Conservation (phyloP, 2,797 vertebrate species). For the Menidia menidia region DNA sequence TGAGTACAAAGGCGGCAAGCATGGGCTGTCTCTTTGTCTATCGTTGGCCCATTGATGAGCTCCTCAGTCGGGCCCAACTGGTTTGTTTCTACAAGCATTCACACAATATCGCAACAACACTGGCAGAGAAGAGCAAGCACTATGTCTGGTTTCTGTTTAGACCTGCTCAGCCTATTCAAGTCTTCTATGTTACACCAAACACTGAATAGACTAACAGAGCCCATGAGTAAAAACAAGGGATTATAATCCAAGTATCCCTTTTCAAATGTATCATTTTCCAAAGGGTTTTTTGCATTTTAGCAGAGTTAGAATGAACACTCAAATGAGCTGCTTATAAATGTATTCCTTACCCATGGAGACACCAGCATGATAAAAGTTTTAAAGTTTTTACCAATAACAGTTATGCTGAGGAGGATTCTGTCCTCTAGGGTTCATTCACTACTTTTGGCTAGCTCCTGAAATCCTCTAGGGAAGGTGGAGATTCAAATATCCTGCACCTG, state of each 20-base stretch:
- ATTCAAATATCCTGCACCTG: constrained; percentile 66
- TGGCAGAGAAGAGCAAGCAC: constrained; percentile 50
- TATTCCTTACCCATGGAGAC: not conserved
- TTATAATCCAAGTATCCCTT: constrained; percentile 47
- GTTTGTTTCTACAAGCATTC: constrained; percentile 73
- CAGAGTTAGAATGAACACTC: not conserved
- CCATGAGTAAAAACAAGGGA: constrained; percentile 54
- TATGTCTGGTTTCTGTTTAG: constrained; percentile 58
- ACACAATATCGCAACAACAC: constrained; percentile 69
- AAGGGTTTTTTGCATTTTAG: not conserved
- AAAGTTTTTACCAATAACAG: not conserved
- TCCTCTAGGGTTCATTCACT: constrained; percentile 41
- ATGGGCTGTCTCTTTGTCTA: constrained; percentile 70
- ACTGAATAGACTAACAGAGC: constrained; percentile 57
- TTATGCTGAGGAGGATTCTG: constrained; percentile 41
- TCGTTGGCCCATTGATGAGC: constrained; percentile 72
- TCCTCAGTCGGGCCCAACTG: constrained; percentile 75
- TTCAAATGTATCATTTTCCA: constrained; percentile 24
- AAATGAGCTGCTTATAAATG: not conserved
- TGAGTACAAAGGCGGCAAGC: constrained; percentile 74
- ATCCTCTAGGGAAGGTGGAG: constrained; percentile 36
- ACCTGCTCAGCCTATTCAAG: constrained; percentile 64
- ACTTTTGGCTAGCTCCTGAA: constrained; percentile 56
- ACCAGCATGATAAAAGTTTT: constrained; percentile 10
- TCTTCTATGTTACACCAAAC: constrained; percentile 55